Conservation (phyloP, 1,140 invertebrate species). For the Contarinia nasturtii region DNA sequence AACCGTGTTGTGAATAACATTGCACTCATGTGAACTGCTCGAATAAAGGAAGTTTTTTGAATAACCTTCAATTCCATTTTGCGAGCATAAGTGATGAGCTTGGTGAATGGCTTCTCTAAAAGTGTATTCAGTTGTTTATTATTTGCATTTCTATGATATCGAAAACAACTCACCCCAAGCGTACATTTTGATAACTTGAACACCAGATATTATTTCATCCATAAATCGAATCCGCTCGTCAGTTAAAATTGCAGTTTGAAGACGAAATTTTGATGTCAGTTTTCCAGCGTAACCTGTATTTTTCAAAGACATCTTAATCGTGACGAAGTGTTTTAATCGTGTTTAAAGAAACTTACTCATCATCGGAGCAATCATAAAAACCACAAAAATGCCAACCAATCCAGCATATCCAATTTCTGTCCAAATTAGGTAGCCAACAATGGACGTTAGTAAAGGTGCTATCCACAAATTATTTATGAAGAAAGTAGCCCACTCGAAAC, state of each 20-base stretch:
- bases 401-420: constrained; percentile 26
- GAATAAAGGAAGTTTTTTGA: constrained; percentile 41
- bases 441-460: constrained; percentile 32
- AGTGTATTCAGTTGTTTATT: too few species aligned
- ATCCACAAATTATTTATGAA: constrained; percentile 25
- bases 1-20: constrained; percentile 47
- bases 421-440: constrained; percentile 15
- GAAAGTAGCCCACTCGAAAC: constrained; percentile 20
- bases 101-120: constrained; percentile 45
- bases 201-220: constrained; percentile 55
- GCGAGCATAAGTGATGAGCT: constrained; percentile 33
- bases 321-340: too few species aligned
- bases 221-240: constrained; percentile 60
- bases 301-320: too few species aligned
- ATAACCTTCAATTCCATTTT: constrained; percentile 40
- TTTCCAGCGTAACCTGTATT: constrained; percentile 39
- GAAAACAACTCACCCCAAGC: too few species aligned
- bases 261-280: constrained; percentile 38
- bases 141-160: too few species aligned
- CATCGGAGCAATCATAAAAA: constrained; percentile 38
- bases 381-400: constrained; percentile 30
- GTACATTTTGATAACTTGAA: constrained; percentile 65
- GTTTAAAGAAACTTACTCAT: constrained; percentile 30
- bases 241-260: constrained; percentile 42
- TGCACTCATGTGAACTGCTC: constrained; percentile 53